These are phyloP conservation scores for Psophia crepitans DNA, from an alignment of 2,113 vertebrate species.

Conservation along the genomic window DNA sequence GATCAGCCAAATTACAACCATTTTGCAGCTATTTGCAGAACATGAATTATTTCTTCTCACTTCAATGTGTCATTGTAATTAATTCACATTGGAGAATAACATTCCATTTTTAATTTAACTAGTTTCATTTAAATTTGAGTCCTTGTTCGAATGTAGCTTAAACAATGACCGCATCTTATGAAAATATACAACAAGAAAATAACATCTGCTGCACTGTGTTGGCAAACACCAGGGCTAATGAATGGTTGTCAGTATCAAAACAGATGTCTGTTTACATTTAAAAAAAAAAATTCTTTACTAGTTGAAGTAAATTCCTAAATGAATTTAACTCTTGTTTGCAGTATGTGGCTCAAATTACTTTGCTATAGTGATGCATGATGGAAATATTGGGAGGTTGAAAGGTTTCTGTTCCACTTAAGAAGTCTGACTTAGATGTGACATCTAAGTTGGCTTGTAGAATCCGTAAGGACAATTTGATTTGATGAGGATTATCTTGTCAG, in stretches of 20 bases:
- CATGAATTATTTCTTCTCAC: not conserved
- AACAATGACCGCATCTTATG: constrained; percentile 47
- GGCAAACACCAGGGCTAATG: constrained; percentile 26
- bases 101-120: constrained; percentile 55
- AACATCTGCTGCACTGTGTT: constrained; percentile 45
- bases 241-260: not conserved
- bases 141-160: constrained; percentile 36
- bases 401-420: not conserved
- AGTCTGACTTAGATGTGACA: not conserved
- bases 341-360: not conserved
- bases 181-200: constrained; percentile 46
- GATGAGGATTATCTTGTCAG: not conserved
- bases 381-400: not conserved
- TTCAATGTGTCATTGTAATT: constrained; percentile 35
- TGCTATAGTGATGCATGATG: not conserved
- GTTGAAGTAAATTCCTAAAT: not conserved
- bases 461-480: not conserved
- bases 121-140: constrained; percentile 36
- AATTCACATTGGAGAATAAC: not conserved
- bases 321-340: constrained; percentile 29
- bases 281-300: constrained; percentile 6
- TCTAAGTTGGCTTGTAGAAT: not conserved
- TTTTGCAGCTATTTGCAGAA: constrained; percentile 25
- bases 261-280: constrained; percentile 46
- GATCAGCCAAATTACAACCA: not conserved